A percentile compares a stretch with the other conserved stretches of the same genome.
These are phyloP conservation scores for Theocolax elegans DNA, from an alignment of 1,140 invertebrate species.

Conservation along the genomic window DNA sequence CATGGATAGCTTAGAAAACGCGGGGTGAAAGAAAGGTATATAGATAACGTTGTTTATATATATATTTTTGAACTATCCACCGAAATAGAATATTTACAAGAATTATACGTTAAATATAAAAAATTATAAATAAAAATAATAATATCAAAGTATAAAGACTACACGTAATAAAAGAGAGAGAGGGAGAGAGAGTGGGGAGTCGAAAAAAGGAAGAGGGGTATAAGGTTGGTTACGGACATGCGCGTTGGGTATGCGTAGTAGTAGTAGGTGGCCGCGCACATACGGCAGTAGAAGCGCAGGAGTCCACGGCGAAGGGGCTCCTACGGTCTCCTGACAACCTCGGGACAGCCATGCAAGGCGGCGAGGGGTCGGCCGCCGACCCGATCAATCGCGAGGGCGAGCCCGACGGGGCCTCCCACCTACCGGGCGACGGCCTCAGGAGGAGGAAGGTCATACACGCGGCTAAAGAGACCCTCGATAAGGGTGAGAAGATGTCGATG, in stretches of 20 bases:
- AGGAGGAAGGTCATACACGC: conserved; percentile 72
- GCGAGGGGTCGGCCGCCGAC: conserved; percentile 60
- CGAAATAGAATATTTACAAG: no score
- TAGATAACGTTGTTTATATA: no score
- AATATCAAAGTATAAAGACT: no score
- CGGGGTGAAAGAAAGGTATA: no score
- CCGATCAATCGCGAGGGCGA: conserved; percentile 53
- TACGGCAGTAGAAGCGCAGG: conserved; percentile 57
- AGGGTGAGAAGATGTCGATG: conserved; percentile 63
- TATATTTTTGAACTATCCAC: no score
- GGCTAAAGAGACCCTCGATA: conserved; percentile 73
- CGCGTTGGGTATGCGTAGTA: no score
- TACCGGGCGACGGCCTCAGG: conserved; percentile 59
- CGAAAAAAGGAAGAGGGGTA: no score
- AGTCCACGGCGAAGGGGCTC: conserved; percentile 59
- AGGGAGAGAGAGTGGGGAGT: neutral
- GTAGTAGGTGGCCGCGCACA: neutral
- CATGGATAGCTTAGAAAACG: no score
- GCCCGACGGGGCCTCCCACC: conserved; percentile 48
- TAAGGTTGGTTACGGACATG: no score
- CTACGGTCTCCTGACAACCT: conserved; percentile 45
- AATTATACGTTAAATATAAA: no score
- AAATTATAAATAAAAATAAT: no score
- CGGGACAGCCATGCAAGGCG: conserved; percentile 63
- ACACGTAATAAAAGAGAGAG: no score